Evolutionary conservation across 2,888 invertebrate genomes (phyloP).

Genomic region (Nineta flava): DNA sequence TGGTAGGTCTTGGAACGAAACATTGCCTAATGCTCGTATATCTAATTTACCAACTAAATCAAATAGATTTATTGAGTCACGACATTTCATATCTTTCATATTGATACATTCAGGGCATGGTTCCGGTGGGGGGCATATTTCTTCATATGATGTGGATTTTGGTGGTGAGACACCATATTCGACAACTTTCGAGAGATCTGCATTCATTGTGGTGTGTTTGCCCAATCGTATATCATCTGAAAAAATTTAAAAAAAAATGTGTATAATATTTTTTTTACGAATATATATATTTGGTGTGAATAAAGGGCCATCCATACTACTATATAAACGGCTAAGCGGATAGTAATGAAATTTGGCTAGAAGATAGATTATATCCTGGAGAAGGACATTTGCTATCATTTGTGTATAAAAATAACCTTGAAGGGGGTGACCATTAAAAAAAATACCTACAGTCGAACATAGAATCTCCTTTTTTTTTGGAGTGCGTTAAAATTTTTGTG

Average conservation of each 20-base stretch:
- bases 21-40: constrained; percentile 29
- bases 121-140: constrained; percentile 41
- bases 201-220: constrained; percentile 21
- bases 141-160: constrained; percentile 36
- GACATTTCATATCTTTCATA: constrained; percentile 36
- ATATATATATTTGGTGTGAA: background rate
- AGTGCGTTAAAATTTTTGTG: too few relatives aligned
- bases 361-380: too few relatives aligned
- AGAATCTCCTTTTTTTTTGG: too few relatives aligned
- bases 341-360: too few relatives aligned
- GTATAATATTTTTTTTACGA: background rate
- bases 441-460: too few relatives aligned
- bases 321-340: too few relatives aligned
- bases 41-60: constrained; percentile 30
- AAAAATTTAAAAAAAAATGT: constrained; percentile 7
- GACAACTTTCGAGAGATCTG: constrained; percentile 19
- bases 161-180: constrained; percentile 46
- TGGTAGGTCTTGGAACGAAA: constrained; percentile 37
- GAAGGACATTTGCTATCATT: too few relatives aligned
- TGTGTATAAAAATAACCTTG: too few relatives aligned
- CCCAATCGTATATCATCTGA: constrained; percentile 33
- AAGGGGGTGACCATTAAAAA: too few relatives aligned
- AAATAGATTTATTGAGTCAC: constrained; percentile 36
- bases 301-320: too few relatives aligned
- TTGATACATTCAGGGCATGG: constrained; percentile 46